Evolutionary conservation across 1,140 invertebrate species (phyloP), one percentile per base, ranked within the genome.

Genomic region (Diabrotica undecimpunctata): DNA sequence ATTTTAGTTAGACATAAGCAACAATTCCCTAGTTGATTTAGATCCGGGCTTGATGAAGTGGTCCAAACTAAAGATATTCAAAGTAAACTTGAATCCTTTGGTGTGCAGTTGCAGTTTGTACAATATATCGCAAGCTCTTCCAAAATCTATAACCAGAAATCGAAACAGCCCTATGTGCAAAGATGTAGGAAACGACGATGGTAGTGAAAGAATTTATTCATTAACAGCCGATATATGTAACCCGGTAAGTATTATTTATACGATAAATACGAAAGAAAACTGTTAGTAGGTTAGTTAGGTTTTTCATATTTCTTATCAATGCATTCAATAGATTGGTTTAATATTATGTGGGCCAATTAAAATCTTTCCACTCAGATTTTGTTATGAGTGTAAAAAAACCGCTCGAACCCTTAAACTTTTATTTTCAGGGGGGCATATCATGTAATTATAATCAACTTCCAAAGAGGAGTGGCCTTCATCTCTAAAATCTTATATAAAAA

Each of bases 71-170:
- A 62, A 59, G 8, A 61, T 70, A 1, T 65, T 88, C 25, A 80
- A 82, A 64, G 79, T 86, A 68, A 77, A 78, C 8, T 80, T 81
- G 5, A 88, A 88, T 79, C 81, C 79, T 54, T 84, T 86, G 80
- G 75, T 82, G 46, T 88, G 86, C 71, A 83, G 83, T 68, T 88
- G 86, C 72, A 80, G 83, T 62, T 61, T 79, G 11, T 76, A 75
- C 59, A 73, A 77, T 55, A 77, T 78, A 13, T 62, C 67, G 0
- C 52, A 36, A 55, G 62, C 64, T 4, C 62, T 79, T 46, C 57
- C 51, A 10, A 61, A 61, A 25, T 57, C 66, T 7, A 70, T 78
- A 9, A 73, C 64, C 50, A 63, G 62, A 36, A 56, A 69, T 25
- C 61, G 63, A 54, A 61, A 77, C 36, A 70, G 71, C 4, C 73